Percentiles rank a stretch among this genome's conserved stretches.
Conservation (phyloP, 2,797 vertebrate species). For the Anguilla obscura region DNA sequence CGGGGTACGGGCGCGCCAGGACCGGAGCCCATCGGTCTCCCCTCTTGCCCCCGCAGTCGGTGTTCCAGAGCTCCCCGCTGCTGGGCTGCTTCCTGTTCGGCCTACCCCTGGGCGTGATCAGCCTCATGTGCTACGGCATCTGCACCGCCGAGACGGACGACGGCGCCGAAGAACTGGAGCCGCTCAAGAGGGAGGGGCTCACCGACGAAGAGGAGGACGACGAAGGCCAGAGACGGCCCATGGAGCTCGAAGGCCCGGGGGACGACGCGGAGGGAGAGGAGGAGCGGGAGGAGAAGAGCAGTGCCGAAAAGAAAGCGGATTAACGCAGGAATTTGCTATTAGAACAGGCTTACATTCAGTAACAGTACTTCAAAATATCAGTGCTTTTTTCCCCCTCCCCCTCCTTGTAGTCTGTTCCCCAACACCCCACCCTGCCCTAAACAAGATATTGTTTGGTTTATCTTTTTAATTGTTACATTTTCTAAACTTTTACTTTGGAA, state of each 20-base stretch:
- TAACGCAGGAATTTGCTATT: constrained; percentile 63
- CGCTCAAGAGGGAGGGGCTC: constrained; percentile 74
- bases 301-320: constrained; percentile 88
- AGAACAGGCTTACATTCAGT: constrained; percentile 4
- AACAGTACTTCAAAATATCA: constrained; percentile 39
- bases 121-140: constrained; percentile 99
- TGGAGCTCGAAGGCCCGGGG: constrained; percentile 36
- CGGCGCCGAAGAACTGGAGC: constrained; percentile 75
- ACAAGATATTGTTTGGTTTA: constrained; percentile 8
- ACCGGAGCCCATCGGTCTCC: neutral
- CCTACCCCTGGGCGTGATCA: constrained; percentile 94
- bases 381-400: constrained; percentile 55
- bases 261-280: constrained; percentile 57
- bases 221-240: constrained; percentile 59
- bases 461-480: neutral
- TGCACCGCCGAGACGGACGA: constrained; percentile 90
- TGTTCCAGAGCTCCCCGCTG: constrained; percentile 93
- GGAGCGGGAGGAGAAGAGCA: constrained; percentile 74
- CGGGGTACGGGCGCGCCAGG: neutral
- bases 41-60: constrained; percentile 74
- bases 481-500: constrained; percentile 47
- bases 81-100: constrained; percentile 98
- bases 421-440: neutral
- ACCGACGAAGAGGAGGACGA: constrained; percentile 77
- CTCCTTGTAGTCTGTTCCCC: constrained; percentile 37